phyloP scores from a whole-genome alignment of 2,113 vertebrate species.

The Eidolon helvum region DNA sequence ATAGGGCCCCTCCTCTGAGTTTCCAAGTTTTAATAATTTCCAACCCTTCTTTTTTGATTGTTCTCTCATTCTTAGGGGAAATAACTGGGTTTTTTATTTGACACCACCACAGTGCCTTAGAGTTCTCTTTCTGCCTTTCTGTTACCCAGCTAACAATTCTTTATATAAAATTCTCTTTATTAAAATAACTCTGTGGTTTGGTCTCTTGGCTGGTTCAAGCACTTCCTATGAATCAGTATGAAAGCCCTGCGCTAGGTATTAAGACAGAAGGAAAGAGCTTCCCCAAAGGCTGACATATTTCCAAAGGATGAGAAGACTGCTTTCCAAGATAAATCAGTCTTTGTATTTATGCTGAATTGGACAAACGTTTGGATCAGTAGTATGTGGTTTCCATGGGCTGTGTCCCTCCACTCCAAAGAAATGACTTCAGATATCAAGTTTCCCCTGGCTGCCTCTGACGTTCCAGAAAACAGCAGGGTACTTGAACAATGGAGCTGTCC shows the following conservation, averaged over 20 bases:
- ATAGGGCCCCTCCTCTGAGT: not conserved
- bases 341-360: not conserved
- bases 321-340: not conserved
- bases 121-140: not conserved
- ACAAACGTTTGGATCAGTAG: not conserved
- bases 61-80: not conserved
- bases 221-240: not conserved
- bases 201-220: not conserved
- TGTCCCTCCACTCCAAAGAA: not conserved
- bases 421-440: not conserved
- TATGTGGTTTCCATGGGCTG: not conserved
- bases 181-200: not conserved
- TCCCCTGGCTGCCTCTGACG: not conserved
- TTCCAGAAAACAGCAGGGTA: not conserved
- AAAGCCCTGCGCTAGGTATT: not conserved
- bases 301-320: not conserved
- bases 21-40: not conserved
- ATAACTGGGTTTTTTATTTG: not conserved
- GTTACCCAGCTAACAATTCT: not conserved
- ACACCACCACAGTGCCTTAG: not conserved
- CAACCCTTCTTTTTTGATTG: not conserved
- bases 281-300: not conserved
- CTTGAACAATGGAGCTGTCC: not conserved
- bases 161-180: not conserved
- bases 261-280: not conserved